These are phyloP conservation scores for Alfaro cultratus DNA, from an alignment of 2,797 vertebrate genomes.

Conservation along the genomic window DNA sequence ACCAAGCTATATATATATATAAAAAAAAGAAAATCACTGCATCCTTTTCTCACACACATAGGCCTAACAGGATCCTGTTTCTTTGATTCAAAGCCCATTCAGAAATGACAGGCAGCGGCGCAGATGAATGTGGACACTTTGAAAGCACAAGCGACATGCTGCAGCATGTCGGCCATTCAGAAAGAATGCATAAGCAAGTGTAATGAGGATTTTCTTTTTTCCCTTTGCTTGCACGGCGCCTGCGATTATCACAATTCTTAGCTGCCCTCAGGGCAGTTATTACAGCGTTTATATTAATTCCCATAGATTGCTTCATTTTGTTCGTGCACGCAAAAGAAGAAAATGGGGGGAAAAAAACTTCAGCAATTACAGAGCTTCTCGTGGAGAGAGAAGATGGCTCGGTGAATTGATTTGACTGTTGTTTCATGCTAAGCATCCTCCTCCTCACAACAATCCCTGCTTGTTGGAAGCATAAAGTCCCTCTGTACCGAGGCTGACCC, in stretches of 20 bases:
- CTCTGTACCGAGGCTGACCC: slow-evolving; percentile 48
- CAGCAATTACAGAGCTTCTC: slow-evolving; percentile 65
- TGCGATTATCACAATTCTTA: slow-evolving; percentile 79
- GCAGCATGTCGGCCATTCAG: slow-evolving; percentile 67
- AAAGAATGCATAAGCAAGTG: slow-evolving; percentile 80
- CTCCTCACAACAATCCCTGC: not conserved
- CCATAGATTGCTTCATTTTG: slow-evolving; percentile 76
- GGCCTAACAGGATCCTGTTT: slow-evolving; percentile 26
- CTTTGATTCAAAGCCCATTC: slow-evolving; percentile 39
- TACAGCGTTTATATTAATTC: slow-evolving; percentile 83
- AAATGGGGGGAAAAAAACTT: slow-evolving; percentile 25
- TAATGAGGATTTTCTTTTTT: slow-evolving; percentile 77
- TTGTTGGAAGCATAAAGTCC: slow-evolving; percentile 22
- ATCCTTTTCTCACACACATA: slow-evolving; percentile 44
- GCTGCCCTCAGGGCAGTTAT: slow-evolving; percentile 77
- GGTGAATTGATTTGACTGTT: slow-evolving; percentile 27
- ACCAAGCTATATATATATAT: slow-evolving; percentile 13
- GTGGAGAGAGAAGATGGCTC: slow-evolving; percentile 27
- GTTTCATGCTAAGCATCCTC: slow-evolving; percentile 26
- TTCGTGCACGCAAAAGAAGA: slow-evolving; percentile 67
- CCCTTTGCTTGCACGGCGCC: slow-evolving; percentile 73
- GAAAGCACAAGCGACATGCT: slow-evolving; percentile 66
- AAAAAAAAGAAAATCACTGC: slow-evolving; percentile 46
- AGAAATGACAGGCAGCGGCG: slow-evolving; percentile 47
- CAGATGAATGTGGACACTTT: slow-evolving; percentile 57